Percentiles rank a stretch among this genome's conserved stretches.
Evolutionary conservation across 1,140 invertebrate species (phyloP).

Genomic region (Onthophagus taurus): DNA sequence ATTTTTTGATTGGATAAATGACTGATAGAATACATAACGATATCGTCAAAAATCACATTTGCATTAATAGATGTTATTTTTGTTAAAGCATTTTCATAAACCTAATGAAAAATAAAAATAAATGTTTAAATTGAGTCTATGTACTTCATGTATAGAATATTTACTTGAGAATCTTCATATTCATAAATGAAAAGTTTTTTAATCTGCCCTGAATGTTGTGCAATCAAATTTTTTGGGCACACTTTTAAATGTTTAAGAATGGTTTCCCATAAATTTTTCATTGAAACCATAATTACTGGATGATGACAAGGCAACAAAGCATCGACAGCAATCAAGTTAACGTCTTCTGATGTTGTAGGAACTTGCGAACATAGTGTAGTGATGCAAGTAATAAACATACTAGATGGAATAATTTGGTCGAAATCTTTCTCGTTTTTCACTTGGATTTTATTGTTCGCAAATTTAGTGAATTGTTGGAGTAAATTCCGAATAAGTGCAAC

Average conservation of each 20-base stretch:
- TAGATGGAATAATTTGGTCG: constrained; percentile 15
- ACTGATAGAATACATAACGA: constrained; percentile 44
- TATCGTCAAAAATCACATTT: constrained; percentile 49
- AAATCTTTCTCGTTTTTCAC: constrained; percentile 9
- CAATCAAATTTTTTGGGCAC: constrained; percentile 47
- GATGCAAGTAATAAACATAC: constrained; percentile 38
- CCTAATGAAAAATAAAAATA: constrained; percentile 28
- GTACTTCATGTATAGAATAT: no score
- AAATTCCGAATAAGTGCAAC: constrained; percentile 43
- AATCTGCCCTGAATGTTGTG: constrained; percentile 44
- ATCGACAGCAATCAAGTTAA: constrained; percentile 47
- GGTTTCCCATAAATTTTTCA: constrained; percentile 51
- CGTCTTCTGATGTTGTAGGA: constrained; percentile 41
- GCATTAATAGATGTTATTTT: constrained; percentile 55
- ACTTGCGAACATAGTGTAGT: constrained; percentile 42
- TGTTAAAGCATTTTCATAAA: constrained; percentile 54
- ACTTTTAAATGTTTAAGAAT: constrained; percentile 47
- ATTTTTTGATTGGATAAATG: constrained; percentile 59
- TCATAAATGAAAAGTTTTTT: constrained; percentile 50
- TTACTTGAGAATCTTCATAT: constrained; percentile 46
- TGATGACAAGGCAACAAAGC: constrained; percentile 58
- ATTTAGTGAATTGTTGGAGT: constrained; percentile 48
- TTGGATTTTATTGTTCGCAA: constrained; percentile 47
- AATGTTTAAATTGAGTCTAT: neutral
- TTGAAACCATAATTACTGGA: constrained; percentile 47